Evolutionary conservation across 2,113 vertebrate species (phyloP).

Genomic region (Oreochromis tanganicae): DNA sequence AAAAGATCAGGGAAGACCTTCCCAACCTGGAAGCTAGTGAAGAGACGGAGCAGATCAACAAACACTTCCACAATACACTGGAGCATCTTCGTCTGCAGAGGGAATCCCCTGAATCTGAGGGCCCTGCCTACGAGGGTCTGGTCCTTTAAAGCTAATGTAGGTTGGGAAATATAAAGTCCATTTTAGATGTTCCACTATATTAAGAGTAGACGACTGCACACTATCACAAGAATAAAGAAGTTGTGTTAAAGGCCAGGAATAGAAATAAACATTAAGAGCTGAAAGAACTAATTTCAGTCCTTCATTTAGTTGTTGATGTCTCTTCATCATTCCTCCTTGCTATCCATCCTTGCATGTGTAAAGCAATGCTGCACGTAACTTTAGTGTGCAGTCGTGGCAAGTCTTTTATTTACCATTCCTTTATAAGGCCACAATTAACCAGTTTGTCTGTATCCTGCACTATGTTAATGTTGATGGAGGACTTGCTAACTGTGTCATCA

Average conservation of each 20-base stretch:
- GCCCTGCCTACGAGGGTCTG: conserved; percentile 93
- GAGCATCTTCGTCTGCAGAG: conserved; percentile 93
- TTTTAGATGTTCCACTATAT: conserved; percentile 12
- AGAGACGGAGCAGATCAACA: conserved; percentile 99
- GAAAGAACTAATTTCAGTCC: neutral
- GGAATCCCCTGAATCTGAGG: conserved; percentile 91
- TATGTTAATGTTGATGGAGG: neutral
- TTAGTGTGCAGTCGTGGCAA: neutral
- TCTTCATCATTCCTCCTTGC: neutral
- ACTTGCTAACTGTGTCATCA: neutral
- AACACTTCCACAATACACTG: conserved; percentile 99
- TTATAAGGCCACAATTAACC: neutral
- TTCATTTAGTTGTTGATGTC: neutral
- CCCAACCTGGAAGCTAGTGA: conserved; percentile 95
- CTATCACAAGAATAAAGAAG: conserved; percentile 3
- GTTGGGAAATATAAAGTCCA: neutral
- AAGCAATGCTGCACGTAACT: neutral
- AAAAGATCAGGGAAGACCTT: conserved; percentile 97
- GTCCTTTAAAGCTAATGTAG: conserved; percentile 68
- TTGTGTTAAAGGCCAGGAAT: neutral
- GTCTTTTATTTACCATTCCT: neutral
- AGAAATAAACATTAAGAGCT: conserved; percentile 8
- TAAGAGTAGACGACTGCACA: conserved; percentile 28
- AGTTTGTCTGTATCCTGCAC: conserved; percentile 7
- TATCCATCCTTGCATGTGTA: neutral